These are phyloP conservation scores for Idaea aversata DNA, from an alignment of 2,888 invertebrate species.

Conservation along the genomic window DNA sequence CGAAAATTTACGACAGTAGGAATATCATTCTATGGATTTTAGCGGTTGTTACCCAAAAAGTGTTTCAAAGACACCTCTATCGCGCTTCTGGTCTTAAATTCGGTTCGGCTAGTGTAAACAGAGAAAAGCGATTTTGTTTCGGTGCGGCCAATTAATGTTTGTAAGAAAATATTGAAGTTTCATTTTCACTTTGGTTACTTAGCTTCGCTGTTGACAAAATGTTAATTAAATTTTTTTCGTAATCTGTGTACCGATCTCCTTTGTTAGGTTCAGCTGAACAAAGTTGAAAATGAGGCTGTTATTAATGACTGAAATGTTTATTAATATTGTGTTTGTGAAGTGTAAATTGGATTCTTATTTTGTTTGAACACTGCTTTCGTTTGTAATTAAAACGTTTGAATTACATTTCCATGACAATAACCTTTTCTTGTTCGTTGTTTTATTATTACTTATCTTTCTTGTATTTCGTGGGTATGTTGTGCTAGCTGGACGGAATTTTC, in stretches of 20 bases:
- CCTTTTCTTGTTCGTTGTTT: background rate
- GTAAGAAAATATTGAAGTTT: constrained; percentile 54
- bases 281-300: background rate
- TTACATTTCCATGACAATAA: background rate
- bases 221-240: constrained; percentile 29
- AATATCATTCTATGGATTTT: no score
- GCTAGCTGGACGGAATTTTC: no score
- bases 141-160: constrained; percentile 56
- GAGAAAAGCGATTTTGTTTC: constrained; percentile 42
- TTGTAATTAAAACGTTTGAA: background rate
- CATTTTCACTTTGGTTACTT: constrained; percentile 44
- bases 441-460: no score
- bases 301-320: background rate
- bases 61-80: no score
- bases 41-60: no score
- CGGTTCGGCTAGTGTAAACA: constrained; percentile 14
- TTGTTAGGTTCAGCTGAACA: constrained; percentile 12
- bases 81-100: background rate
- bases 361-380: background rate
- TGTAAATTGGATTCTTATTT: background rate
- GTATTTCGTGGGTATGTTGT: no score
- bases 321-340: background rate
- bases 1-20: no score
- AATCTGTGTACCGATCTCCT: constrained; percentile 19
- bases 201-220: constrained; percentile 27